Percentiles rank a stretch among this genome's conserved stretches.
phyloP scores from a whole-genome alignment of 2,113 vertebrate species.

The Clinocottus analis region DNA sequence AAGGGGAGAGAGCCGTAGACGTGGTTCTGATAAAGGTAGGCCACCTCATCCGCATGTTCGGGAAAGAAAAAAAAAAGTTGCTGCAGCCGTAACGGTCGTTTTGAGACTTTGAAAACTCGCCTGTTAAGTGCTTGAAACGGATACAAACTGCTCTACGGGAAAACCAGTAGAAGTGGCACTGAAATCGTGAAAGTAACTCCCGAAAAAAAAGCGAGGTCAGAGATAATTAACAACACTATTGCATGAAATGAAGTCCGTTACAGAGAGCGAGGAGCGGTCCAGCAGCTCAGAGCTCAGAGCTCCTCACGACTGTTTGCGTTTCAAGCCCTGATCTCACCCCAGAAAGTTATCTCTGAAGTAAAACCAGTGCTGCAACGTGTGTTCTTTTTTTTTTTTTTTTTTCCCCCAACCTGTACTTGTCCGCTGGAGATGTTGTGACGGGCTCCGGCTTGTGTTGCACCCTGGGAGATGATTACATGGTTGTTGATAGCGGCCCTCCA shows the following conservation, averaged over 20 bases:
- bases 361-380: slow-evolving; percentile 18
- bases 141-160: slow-evolving; percentile 29
- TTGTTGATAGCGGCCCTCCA: slow-evolving; percentile 72
- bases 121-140: slow-evolving; percentile 41
- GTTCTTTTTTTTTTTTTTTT: not conserved
- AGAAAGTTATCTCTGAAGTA: too few relatives aligned
- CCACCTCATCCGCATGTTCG: slow-evolving; percentile 19
- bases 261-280: not conserved
- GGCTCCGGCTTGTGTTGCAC: slow-evolving; percentile 59
- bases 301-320: not conserved
- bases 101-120: slow-evolving; percentile 38
- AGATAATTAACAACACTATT: slow-evolving; percentile 29
- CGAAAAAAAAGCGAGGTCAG: slow-evolving; percentile 33
- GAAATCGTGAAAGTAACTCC: slow-evolving; percentile 36
- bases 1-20: slow-evolving; percentile 90
- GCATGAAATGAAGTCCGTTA: slow-evolving; percentile 16
- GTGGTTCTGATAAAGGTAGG: slow-evolving; percentile 98
- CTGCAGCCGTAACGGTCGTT: slow-evolving; percentile 42
- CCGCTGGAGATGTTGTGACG: slow-evolving; percentile 42
- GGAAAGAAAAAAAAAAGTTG: slow-evolving; percentile 66
- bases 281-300: slow-evolving; percentile 8
- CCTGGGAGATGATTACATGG: slow-evolving; percentile 73
- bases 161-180: slow-evolving; percentile 32
- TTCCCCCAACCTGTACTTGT: slow-evolving; percentile 9
- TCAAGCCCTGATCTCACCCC: slow-evolving; percentile 19